Evolutionary conservation across 2,888 invertebrate genomes (phyloP).

Genomic region (Amaurobius ferox): DNA sequence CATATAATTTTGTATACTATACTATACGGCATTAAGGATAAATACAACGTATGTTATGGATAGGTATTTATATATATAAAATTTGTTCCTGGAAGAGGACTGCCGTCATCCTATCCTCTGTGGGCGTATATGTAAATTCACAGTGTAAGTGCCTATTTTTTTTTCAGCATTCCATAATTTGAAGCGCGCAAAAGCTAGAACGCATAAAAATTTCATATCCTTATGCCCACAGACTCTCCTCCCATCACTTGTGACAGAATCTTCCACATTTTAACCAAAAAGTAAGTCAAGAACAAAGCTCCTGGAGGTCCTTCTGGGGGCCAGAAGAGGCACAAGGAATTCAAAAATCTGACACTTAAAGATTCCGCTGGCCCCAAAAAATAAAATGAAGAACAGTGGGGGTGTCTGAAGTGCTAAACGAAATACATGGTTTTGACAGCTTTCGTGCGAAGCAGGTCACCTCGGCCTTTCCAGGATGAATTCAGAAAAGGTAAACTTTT

Average conservation of each 20-base stretch:
- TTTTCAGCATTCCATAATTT: too few species aligned
- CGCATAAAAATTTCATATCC: too few species aligned
- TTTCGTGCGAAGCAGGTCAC: slow-evolving; percentile 34
- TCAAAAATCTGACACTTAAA: slow-evolving; percentile 26
- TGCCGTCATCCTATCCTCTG: too few species aligned
- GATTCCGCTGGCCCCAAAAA: slow-evolving; percentile 18
- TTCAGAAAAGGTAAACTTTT: background rate
- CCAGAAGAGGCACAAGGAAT: background rate
- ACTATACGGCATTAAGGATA: too few species aligned
- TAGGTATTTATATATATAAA: too few species aligned
- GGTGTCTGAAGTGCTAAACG: slow-evolving; percentile 50
- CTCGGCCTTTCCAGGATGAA: background rate
- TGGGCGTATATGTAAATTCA: too few species aligned
- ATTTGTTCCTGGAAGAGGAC: too few species aligned
- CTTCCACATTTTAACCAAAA: background rate
- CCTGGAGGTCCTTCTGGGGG: slow-evolving; percentile 35
- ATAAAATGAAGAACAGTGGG: slow-evolving; percentile 38
- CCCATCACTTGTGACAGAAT: background rate
- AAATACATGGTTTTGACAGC: slow-evolving; percentile 23
- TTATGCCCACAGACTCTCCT: background rate
- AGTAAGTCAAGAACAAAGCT: slow-evolving; percentile 43
- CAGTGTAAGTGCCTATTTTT: too few species aligned
- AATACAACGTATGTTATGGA: too few species aligned
- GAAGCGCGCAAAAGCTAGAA: too few species aligned
- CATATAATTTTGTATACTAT: too few species aligned